Conservation (phyloP, 2,888 invertebrate genomes). For the Coenonympha glycerion region DNA sequence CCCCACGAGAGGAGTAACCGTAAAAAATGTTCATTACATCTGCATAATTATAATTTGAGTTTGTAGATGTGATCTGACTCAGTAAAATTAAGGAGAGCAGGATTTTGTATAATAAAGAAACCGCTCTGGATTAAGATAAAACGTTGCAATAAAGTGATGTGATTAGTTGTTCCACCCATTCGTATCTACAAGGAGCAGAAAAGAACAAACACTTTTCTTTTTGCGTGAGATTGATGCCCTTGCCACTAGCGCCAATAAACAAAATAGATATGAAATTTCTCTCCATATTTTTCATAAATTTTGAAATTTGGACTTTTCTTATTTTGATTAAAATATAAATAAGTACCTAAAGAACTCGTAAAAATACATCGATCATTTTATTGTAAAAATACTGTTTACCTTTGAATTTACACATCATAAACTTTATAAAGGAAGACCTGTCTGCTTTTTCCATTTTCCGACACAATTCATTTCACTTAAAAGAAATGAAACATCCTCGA, state of each 20-base stretch:
- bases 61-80: background rate
- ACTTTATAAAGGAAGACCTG: background rate
- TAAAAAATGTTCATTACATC: conserved; percentile 6
- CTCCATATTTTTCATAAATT: too few species aligned
- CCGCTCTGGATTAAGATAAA: background rate
- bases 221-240: too few species aligned
- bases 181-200: too few species aligned
- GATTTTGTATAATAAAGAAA: background rate
- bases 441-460: background rate
- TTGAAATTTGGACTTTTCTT: too few species aligned
- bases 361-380: too few species aligned
- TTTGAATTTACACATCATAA: background rate
- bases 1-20: conserved; percentile 4
- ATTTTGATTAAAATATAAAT: too few species aligned
- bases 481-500: background rate
- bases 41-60: conserved; percentile 1
- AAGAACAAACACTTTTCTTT: too few species aligned
- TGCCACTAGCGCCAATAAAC: too few species aligned
- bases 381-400: too few species aligned
- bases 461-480: background rate
- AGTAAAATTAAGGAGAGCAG: background rate
- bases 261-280: too few species aligned
- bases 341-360: too few species aligned
- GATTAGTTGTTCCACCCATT: background rate
- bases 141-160: background rate